A percentile compares a stretch with the other conserved stretches of the same genome.
Conservation (phyloP, 2,113 vertebrate genomes). For the Crypturellus undulatus region DNA sequence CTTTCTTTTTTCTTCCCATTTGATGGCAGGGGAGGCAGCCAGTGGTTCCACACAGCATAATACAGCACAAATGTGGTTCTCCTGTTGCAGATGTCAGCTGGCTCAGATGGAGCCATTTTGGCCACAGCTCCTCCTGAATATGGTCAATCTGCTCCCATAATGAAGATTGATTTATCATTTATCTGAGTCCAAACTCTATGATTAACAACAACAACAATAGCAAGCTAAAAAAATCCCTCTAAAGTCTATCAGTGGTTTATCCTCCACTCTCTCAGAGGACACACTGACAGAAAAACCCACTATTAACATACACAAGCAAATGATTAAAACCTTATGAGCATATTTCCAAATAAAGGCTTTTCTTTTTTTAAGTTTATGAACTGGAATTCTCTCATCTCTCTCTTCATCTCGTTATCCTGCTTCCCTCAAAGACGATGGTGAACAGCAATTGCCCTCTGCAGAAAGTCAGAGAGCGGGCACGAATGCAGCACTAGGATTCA, state of each 20-base stretch:
- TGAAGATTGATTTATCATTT: conserved; percentile 1
- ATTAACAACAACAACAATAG: neutral
- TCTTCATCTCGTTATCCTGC: neutral
- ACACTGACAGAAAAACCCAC: neutral
- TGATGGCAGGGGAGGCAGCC: neutral
- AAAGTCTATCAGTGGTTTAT: conserved; percentile 8
- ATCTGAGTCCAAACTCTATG: neutral
- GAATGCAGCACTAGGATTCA: neutral
- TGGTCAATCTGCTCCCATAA: neutral
- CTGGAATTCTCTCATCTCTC: neutral
- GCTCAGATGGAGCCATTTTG: neutral
- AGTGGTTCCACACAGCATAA: neutral
- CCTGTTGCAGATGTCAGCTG: neutral
- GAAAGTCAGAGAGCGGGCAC: neutral
- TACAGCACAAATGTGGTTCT: neutral
- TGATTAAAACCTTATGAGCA: neutral
- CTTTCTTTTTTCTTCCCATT: no score
- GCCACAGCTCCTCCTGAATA: neutral
- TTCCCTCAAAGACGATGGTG: neutral
- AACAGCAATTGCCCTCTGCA: neutral
- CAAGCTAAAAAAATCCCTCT: neutral
- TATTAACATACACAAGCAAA: neutral
- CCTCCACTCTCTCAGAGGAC: neutral
- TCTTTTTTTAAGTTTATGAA: neutral
- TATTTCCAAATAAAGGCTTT: neutral